phyloP scores from a whole-genome alignment of 2,797 vertebrate genomes.

The Falco columbarius region DNA sequence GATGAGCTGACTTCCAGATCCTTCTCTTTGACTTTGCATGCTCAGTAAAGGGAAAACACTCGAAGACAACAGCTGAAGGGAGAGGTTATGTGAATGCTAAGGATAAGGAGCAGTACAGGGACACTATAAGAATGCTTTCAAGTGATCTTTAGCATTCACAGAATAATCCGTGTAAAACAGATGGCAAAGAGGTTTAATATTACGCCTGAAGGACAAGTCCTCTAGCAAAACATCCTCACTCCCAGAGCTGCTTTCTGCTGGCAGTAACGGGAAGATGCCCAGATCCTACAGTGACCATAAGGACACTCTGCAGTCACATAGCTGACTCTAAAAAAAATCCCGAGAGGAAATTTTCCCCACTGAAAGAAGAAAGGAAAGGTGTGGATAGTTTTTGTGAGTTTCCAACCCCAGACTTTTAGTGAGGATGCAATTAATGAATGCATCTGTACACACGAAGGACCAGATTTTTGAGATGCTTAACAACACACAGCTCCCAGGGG shows the following conservation, averaged over 20 bases:
- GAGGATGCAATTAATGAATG: neutral
- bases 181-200: slow-evolving; percentile 17
- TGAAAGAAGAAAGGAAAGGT: neutral
- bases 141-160: neutral
- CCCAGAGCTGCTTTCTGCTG: slow-evolving; percentile 30
- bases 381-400: neutral
- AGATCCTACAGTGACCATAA: slow-evolving; percentile 26
- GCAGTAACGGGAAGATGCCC: neutral
- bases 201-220: slow-evolving; percentile 13
- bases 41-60: neutral
- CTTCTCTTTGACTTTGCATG: neutral
- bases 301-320: neutral
- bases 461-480: neutral
- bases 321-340: neutral
- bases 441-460: neutral
- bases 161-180: slow-evolving; percentile 59
- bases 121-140: slow-evolving; percentile 35
- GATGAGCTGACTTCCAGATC: neutral
- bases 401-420: neutral
- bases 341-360: neutral
- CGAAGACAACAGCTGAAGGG: neutral
- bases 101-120: neutral
- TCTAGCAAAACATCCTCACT: neutral
- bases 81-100: neutral
- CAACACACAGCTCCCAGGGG: neutral